These are phyloP conservation scores for Zelostemma sp. DNA, from an alignment of 1,140 invertebrate genomes.

Conservation along the genomic window DNA sequence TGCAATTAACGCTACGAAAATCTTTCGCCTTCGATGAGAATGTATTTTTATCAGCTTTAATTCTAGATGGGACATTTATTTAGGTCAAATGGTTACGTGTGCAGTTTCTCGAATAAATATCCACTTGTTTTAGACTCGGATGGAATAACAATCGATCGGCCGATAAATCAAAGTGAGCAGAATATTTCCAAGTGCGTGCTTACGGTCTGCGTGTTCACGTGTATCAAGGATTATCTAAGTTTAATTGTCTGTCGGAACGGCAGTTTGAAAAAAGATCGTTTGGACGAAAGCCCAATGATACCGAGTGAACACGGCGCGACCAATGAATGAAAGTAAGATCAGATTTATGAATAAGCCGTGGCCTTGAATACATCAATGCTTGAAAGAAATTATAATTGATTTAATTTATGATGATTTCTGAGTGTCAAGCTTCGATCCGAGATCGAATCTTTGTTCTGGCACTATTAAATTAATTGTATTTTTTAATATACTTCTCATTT, in stretches of 20 bases:
- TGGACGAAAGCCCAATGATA: slow-evolving; percentile 2
- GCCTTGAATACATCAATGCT: slow-evolving; percentile 32
- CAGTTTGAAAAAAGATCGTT: not conserved
- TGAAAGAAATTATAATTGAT: too few relatives aligned
- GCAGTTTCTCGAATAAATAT: slow-evolving; percentile 28
- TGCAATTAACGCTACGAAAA: too few relatives aligned
- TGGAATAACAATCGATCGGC: slow-evolving; percentile 39
- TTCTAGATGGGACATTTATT: slow-evolving; percentile 21
- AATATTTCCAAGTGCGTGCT: not conserved
- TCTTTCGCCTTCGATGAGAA: not conserved
- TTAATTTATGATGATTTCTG: too few relatives aligned
- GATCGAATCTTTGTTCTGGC: too few relatives aligned
- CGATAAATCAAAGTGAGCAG: not conserved
- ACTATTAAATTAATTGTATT: too few relatives aligned
- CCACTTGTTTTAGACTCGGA: slow-evolving; percentile 25
- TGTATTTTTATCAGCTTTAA: slow-evolving; percentile 18
- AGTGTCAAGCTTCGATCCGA: too few relatives aligned
- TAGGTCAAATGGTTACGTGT: slow-evolving; percentile 42
- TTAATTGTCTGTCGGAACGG: not conserved
- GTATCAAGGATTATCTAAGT: not conserved
- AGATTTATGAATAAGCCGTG: slow-evolving; percentile 38
- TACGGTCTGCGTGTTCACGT: not conserved
- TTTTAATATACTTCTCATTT: too few relatives aligned
- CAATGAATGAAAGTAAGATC: slow-evolving; percentile 35
- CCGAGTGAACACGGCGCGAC: not conserved